A percentile compares a stretch with the other conserved stretches of the same genome.
These are phyloP conservation scores for Drosophila miranda DNA, from an alignment of 1,140 invertebrate species.

Conservation along the genomic window DNA sequence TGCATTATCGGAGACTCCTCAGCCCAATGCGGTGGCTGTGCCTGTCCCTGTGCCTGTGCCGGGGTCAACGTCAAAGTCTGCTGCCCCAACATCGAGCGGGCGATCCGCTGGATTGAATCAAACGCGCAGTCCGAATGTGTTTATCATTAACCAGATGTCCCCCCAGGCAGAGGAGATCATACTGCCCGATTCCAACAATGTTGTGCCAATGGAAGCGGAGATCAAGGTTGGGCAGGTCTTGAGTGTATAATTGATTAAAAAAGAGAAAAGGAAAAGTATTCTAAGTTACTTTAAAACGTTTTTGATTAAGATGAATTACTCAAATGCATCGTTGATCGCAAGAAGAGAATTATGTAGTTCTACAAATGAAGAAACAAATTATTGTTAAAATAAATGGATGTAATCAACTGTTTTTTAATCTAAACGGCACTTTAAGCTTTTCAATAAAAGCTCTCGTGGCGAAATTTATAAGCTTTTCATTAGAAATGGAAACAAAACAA, in stretches of 20 bases:
- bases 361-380: slow-evolving; percentile 9
- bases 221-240: slow-evolving; percentile 47
- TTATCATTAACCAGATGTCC: slow-evolving; percentile 47
- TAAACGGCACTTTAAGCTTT: neutral
- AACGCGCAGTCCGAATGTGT: slow-evolving; percentile 30
- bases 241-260: neutral
- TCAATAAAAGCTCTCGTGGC: neutral
- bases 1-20: too few relatives aligned
- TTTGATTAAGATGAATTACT: slow-evolving; percentile 28
- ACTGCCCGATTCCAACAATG: slow-evolving; percentile 42
- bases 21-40: too few relatives aligned
- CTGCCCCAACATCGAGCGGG: too few relatives aligned
- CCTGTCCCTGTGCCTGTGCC: too few relatives aligned
- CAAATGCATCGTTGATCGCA: slow-evolving; percentile 33
- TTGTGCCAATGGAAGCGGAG: slow-evolving; percentile 23
- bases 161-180: slow-evolving; percentile 57
- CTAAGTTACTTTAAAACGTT: slow-evolving; percentile 65
- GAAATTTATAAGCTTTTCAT: slow-evolving; percentile 19
- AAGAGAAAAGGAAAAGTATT: slow-evolving; percentile 46
- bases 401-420: neutral
- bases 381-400: slow-evolving; percentile 31
- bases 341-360: slow-evolving; percentile 28
- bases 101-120: too few relatives aligned
- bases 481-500: neutral
- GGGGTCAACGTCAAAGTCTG: too few relatives aligned